These are phyloP conservation scores for Geotrypetes seraphini DNA, from an alignment of 2,797 vertebrate genomes.

Conservation along the genomic window DNA sequence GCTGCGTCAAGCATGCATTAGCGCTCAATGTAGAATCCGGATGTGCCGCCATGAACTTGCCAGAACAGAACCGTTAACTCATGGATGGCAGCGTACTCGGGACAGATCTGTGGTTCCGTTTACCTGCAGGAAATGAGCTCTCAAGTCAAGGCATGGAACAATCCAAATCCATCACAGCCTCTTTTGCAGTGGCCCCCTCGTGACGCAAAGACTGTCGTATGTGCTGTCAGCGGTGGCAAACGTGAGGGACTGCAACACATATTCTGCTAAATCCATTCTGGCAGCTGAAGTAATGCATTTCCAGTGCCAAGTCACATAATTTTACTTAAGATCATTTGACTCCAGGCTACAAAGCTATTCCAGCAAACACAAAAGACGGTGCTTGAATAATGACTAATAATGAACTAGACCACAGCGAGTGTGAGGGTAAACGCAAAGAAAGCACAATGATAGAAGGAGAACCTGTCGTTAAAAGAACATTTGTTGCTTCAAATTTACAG, in stretches of 20 bases:
- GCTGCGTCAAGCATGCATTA: too few relatives aligned
- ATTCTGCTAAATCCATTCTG: conserved; percentile 66
- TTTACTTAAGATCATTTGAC: conserved; percentile 68
- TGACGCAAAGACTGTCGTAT: conserved; percentile 58
- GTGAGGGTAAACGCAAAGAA: conserved; percentile 35
- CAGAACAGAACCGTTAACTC: too few relatives aligned
- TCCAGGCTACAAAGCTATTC: conserved; percentile 61
- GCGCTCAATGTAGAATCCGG: too few relatives aligned
- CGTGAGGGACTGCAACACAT: conserved; percentile 53
- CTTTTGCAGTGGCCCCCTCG: conserved; percentile 56
- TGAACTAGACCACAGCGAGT: conserved; percentile 48
- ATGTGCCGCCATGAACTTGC: too few relatives aligned
- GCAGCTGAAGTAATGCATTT: conserved; percentile 62
- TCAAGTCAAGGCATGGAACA: conserved; percentile 69
- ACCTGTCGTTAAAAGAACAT: conserved; percentile 22
- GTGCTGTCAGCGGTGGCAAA: conserved; percentile 52
- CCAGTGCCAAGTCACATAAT: conserved; percentile 67
- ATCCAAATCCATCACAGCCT: conserved; percentile 67
- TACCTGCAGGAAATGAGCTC: conserved; percentile 72
- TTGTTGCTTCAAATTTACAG: too few relatives aligned
- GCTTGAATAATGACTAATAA: conserved; percentile 61
- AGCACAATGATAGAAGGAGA: conserved; percentile 37
- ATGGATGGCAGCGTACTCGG: too few relatives aligned
- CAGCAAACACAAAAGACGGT: conserved; percentile 59
- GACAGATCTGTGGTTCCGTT: too few relatives aligned